phyloP scores from a whole-genome alignment of 2,888 invertebrate genomes.

The Plebejus melissa region DNA sequence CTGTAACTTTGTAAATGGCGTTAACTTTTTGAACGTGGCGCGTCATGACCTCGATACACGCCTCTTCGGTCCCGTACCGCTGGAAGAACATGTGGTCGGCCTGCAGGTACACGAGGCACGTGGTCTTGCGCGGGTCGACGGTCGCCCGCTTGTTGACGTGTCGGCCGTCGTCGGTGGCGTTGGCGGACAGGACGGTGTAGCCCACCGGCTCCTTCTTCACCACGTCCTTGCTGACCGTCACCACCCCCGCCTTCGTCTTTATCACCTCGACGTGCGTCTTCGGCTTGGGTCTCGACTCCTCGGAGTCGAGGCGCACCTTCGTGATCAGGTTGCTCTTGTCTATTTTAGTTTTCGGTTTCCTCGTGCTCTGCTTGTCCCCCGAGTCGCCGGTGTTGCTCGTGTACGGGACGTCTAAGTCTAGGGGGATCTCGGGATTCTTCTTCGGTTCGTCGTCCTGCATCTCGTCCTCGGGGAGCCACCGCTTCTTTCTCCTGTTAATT shows the following conservation, averaged over 20 bases:
- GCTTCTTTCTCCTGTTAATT: constrained; percentile 72
- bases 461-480: constrained; percentile 85
- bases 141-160: constrained; percentile 84
- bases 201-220: constrained; percentile 79
- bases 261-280: constrained; percentile 84
- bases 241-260: constrained; percentile 82
- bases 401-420: constrained; percentile 82
- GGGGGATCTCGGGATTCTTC: constrained; percentile 81
- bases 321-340: constrained; percentile 76
- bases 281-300: constrained; percentile 80
- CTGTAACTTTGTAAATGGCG: constrained; percentile 90
- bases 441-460: constrained; percentile 79
- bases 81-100: constrained; percentile 98
- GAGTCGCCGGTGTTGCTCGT: constrained; percentile 78
- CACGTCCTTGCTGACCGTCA: constrained; percentile 81
- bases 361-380: constrained; percentile 67
- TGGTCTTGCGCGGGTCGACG: constrained; percentile 92
- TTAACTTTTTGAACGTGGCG: constrained; percentile 96
- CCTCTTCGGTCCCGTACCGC: constrained; percentile 95
- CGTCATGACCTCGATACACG: constrained; percentile 97
- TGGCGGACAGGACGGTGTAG: constrained; percentile 66
- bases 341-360: constrained; percentile 74
- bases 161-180: constrained; percentile 75
- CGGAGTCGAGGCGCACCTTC: constrained; percentile 73
- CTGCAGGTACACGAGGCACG: constrained; percentile 96